Evolutionary conservation across 2,797 vertebrate species (phyloP).

Genomic region (Apogon hyalosoma): DNA sequence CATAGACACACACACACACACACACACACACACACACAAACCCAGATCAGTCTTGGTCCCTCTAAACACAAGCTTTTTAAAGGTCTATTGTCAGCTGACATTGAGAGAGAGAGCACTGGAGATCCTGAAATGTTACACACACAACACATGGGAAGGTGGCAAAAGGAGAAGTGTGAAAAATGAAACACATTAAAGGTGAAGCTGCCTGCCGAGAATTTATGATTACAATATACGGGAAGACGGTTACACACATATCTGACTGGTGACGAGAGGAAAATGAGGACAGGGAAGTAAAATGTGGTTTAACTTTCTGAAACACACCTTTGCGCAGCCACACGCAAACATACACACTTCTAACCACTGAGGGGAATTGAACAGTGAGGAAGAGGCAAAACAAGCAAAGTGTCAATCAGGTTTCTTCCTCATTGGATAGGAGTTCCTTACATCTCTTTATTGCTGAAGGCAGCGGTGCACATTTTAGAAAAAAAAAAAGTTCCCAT

Average conservation of each 20-base stretch:
- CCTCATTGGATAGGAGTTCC: slow-evolving; percentile 58
- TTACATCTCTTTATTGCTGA: slow-evolving; percentile 1
- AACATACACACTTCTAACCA: slow-evolving; percentile 30
- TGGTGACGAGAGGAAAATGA: slow-evolving; percentile 54
- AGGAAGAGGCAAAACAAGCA: slow-evolving; percentile 47
- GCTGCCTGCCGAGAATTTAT: slow-evolving; percentile 69
- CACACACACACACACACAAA: slow-evolving; percentile 34
- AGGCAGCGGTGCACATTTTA: neutral
- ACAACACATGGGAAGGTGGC: slow-evolving; percentile 15
- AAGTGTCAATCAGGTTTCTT: slow-evolving; percentile 48
- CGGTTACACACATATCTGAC: slow-evolving; percentile 33
- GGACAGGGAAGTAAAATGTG: slow-evolving; percentile 66
- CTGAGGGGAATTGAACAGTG: slow-evolving; percentile 55
- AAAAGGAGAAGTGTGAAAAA: slow-evolving; percentile 75
- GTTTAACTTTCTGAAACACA: slow-evolving; percentile 40
- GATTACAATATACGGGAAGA: slow-evolving; percentile 63
- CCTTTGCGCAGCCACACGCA: slow-evolving; percentile 4
- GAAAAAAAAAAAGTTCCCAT: neutral
- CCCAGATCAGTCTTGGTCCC: slow-evolving; percentile 68
- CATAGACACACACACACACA: slow-evolving; percentile 30
- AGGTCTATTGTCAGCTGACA: slow-evolving; percentile 79
- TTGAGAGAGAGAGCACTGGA: slow-evolving; percentile 69
- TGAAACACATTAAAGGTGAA: slow-evolving; percentile 65
- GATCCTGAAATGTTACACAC: slow-evolving; percentile 51
- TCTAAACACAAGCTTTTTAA: slow-evolving; percentile 76